Base-by-base conservation (phyloP, 2,888 invertebrate genomes). In the Leptogaster cylindrica region DNA sequence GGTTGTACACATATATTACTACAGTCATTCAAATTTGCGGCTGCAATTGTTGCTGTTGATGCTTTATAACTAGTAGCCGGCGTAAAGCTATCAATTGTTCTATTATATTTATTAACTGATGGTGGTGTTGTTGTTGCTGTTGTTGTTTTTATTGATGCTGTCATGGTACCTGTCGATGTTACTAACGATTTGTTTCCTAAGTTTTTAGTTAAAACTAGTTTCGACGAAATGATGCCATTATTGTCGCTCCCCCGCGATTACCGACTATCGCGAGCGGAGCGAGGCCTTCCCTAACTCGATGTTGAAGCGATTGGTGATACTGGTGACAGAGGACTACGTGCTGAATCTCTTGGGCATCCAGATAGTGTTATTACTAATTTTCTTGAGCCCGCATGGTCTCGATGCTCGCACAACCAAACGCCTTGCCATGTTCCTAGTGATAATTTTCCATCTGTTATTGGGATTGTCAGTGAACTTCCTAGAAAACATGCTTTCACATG, bases 401-500 rank as follows among this genome's bases (percentile, higher is more conserved):
- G 89, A 84, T 97, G 97, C 83, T 97, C 97, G 84, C 97, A 97
- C 75, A 97, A 87, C 97, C 97, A 97, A 73, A 97, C 91, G 72
- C 97, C 97, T 84, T 97, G 97, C 97, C 97, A 97, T 76, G 95
- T 95, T 75, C 97, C 97, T 77, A 97, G 85, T 79, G 95, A 94
- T 77, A 97, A 84, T 83, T 94, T 93, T 76, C 97, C 97, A 78
- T 97, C 94, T 74, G 95, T 94, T 80, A 97, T 95, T 73, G 97
- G 97, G 81, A 97, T 93, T 77, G 94, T 95, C 79, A 97, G 84
- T 73, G 94, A 95, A 73, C 95, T 94, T 75, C 97, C 97, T 78
- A 97, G 86, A 83, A 97, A 95, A 82, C 95, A 94, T 71, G 97
- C 95, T 83, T 97, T 97, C 75, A 96, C 95, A 81, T 97, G 97